Percentiles rank a stretch among this genome's conserved stretches.
phyloP scores from a whole-genome alignment of 2,888 invertebrate genomes.

The Drosophila paranaensis region DNA sequence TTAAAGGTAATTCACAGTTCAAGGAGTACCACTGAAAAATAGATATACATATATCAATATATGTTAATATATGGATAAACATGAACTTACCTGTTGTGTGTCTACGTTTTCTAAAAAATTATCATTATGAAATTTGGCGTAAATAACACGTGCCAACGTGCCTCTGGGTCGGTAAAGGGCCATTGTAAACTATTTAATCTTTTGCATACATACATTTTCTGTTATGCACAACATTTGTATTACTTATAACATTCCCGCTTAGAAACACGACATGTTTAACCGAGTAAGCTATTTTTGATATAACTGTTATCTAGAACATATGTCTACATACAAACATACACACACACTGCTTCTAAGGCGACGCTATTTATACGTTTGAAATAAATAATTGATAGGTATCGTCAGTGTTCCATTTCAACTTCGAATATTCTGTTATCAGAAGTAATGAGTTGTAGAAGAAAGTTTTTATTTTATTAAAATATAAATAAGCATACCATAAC shows the following conservation, averaged over 20 bases:
- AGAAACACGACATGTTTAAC: background rate
- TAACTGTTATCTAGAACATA: conserved; percentile 7
- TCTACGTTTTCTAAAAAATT: conserved; percentile 84
- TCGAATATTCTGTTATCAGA: background rate
- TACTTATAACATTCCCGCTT: background rate
- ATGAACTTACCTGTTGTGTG: conserved; percentile 76
- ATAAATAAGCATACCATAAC: no score
- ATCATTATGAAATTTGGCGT: conserved; percentile 85
- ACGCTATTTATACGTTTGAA: background rate
- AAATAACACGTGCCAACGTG: conserved; percentile 83
- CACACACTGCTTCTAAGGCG: background rate
- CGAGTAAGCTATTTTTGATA: background rate
- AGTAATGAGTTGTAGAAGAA: background rate
- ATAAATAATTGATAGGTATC: background rate
- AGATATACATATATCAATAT: background rate
- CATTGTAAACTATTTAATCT: conserved; percentile 57
- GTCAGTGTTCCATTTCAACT: background rate
- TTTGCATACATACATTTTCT: conserved; percentile 19
- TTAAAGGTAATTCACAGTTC: conserved; percentile 74
- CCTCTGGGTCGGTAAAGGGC: conserved; percentile 82
- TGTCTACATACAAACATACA: background rate
- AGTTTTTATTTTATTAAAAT: background rate
- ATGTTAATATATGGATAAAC: background rate
- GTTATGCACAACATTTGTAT: background rate
- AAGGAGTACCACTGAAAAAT: conserved; percentile 83